Percentiles rank a stretch among this genome's conserved stretches.
These are phyloP conservation scores for Thereva unica DNA, from an alignment of 2,888 invertebrate species.

Conservation along the genomic window DNA sequence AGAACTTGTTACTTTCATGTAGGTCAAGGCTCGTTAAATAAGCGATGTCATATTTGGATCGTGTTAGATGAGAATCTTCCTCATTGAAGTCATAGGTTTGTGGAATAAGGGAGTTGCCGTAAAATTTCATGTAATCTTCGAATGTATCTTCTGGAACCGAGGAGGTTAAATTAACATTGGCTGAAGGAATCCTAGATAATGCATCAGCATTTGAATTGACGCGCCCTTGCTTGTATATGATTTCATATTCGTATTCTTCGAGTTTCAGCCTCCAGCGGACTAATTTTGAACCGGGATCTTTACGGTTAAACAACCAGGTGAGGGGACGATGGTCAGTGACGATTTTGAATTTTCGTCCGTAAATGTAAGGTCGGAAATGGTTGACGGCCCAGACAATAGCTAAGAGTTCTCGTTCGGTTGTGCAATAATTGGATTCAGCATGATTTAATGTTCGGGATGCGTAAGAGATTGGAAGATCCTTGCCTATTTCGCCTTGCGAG, in stretches of 20 bases:
- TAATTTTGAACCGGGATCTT: neutral
- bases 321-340: slow-evolving; percentile 3
- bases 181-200: slow-evolving; percentile 39
- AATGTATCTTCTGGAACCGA: neutral
- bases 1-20: too few species aligned
- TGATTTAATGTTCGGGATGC: neutral
- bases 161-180: slow-evolving; percentile 5
- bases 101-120: slow-evolving; percentile 11
- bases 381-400: slow-evolving; percentile 19
- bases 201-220: slow-evolving; percentile 48
- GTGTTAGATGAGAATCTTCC: slow-evolving; percentile 3
- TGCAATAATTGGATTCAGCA: slow-evolving; percentile 44
- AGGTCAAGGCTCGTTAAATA: too few species aligned
- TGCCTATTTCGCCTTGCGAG: slow-evolving; percentile 13
- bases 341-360: slow-evolving; percentile 2
- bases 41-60: too few species aligned
- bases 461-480: neutral
- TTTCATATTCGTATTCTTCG: slow-evolving; percentile 1
- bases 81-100: slow-evolving; percentile 1
- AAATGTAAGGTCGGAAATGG: slow-evolving; percentile 46
- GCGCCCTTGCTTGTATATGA: slow-evolving; percentile 43
- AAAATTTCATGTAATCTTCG: slow-evolving; percentile 25
- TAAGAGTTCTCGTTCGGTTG: slow-evolving; percentile 43
- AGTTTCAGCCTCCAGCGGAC: slow-evolving; percentile 9
- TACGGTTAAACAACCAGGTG: slow-evolving; percentile 6